Conservation (phyloP, 1,140 invertebrate genomes). For the Littorina saxatilis region DNA sequence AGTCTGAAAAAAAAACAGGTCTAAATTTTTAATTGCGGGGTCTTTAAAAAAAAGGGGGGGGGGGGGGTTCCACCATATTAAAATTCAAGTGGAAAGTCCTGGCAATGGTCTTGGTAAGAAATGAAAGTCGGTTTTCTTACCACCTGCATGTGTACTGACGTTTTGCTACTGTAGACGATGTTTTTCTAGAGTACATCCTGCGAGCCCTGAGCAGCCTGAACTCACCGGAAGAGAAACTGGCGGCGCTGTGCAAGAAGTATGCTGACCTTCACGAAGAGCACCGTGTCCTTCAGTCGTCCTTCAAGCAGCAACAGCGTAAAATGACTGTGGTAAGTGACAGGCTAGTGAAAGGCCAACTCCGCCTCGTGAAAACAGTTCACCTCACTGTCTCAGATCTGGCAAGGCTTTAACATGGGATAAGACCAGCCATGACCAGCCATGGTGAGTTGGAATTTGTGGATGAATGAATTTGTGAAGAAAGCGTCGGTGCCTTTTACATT, state of each 20-base stretch:
- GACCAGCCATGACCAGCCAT: no score
- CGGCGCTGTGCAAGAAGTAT: slow-evolving; percentile 84
- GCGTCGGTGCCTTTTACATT: no score
- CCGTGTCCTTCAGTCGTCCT: slow-evolving; percentile 80
- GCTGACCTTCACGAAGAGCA: slow-evolving; percentile 87
- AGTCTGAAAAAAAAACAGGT: no score
- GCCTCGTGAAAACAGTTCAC: no score
- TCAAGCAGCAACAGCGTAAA: slow-evolving; percentile 72
- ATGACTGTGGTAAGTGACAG: slow-evolving; percentile 67
- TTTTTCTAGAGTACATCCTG: slow-evolving; percentile 81
- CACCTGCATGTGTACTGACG: slow-evolving; percentile 3
- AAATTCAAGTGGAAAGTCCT: neutral
- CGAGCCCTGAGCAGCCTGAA: slow-evolving; percentile 83
- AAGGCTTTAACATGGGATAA: no score
- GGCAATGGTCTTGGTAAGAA: slow-evolving; percentile 20
- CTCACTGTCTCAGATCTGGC: no score
- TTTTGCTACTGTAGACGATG: slow-evolving; percentile 3
- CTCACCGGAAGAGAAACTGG: slow-evolving; percentile 86
- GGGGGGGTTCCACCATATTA: no score
- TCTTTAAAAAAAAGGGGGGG: no score
- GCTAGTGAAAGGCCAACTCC: no score
- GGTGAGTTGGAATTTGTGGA: no score
- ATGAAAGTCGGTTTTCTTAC: slow-evolving; percentile 14
- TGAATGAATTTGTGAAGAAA: no score
- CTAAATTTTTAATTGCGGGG: neutral